These are phyloP conservation scores for Hypercompe scribonia DNA, from an alignment of 2,888 invertebrate species.

Conservation along the genomic window DNA sequence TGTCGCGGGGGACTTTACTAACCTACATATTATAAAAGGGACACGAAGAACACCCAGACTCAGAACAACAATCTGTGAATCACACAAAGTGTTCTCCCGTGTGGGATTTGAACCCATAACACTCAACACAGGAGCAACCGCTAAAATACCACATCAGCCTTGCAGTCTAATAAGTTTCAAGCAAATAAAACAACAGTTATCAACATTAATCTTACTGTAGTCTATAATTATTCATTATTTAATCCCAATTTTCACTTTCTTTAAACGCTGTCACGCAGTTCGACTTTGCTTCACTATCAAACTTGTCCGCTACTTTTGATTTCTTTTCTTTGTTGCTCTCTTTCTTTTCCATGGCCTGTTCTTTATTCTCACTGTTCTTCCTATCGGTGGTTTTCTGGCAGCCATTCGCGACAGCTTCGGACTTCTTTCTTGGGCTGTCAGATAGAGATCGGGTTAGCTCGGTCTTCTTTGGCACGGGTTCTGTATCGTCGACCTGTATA, in stretches of 20 bases:
- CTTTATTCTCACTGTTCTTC: constrained; percentile 25
- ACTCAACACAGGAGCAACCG: no score
- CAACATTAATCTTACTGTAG: constrained; percentile 44
- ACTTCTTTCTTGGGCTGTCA: constrained; percentile 43
- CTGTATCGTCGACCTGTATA: constrained; percentile 68
- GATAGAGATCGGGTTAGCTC: constrained; percentile 52
- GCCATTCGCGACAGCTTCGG: constrained; percentile 57
- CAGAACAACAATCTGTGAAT: no score
- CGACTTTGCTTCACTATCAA: constrained; percentile 62
- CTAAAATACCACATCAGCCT: no score
- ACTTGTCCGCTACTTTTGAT: constrained; percentile 56
- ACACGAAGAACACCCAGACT: no score
- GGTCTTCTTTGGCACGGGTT: constrained; percentile 68
- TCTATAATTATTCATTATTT: constrained; percentile 32
- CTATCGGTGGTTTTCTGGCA: constrained; percentile 49
- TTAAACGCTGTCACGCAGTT: constrained; percentile 74
- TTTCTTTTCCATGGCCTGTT: constrained; percentile 37
- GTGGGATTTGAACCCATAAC: no score
- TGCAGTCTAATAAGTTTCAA: neutral
- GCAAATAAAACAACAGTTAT: constrained; percentile 41
- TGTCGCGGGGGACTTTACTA: no score
- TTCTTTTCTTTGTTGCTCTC: constrained; percentile 43
- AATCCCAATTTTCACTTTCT: constrained; percentile 81
- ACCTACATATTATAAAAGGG: no score
- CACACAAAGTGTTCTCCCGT: no score